phyloP scores from a whole-genome alignment of 1,140 invertebrate species.

The Apocrypta bakeri region DNA sequence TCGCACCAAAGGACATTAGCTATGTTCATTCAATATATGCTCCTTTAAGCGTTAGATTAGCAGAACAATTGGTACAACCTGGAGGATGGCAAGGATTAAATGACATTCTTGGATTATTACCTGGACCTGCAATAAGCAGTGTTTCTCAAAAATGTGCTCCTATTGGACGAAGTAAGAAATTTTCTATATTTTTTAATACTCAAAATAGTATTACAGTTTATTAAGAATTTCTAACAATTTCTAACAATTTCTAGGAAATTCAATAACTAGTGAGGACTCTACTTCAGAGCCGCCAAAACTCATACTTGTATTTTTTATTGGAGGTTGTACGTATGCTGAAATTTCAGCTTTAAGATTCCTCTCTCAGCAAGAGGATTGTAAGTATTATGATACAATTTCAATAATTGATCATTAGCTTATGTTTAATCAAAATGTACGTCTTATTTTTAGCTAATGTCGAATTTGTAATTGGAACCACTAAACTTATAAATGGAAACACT shows the following conservation, averaged over 20 bases:
- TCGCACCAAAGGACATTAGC: constrained; percentile 90
- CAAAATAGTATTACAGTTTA: not conserved
- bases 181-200: not conserved
- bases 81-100: constrained; percentile 87
- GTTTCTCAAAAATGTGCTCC: constrained; percentile 53
- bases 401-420: not conserved
- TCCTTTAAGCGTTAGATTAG: constrained; percentile 91
- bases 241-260: constrained; percentile 70
- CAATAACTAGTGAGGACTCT: constrained; percentile 80
- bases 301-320: constrained; percentile 95
- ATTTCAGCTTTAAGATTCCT: constrained; percentile 94
- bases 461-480: constrained; percentile 94
- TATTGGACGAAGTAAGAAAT: constrained; percentile 75
- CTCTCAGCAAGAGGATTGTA: constrained; percentile 92
- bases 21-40: constrained; percentile 97
- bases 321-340: constrained; percentile 97
- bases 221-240: constrained; percentile 67
- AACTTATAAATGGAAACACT: constrained; percentile 92
- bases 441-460: constrained; percentile 85
- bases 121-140: constrained; percentile 76
- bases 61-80: constrained; percentile 88
- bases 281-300: constrained; percentile 82
- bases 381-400: constrained; percentile 53
- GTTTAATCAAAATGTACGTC: constrained; percentile 48
- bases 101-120: constrained; percentile 79